Percentiles rank a stretch among this genome's conserved stretches.
Evolutionary conservation across 37 sponge, comb jelly and placozoan genomes (phyloP).

Genomic region (Halisarca cf. caerulea): DNA sequence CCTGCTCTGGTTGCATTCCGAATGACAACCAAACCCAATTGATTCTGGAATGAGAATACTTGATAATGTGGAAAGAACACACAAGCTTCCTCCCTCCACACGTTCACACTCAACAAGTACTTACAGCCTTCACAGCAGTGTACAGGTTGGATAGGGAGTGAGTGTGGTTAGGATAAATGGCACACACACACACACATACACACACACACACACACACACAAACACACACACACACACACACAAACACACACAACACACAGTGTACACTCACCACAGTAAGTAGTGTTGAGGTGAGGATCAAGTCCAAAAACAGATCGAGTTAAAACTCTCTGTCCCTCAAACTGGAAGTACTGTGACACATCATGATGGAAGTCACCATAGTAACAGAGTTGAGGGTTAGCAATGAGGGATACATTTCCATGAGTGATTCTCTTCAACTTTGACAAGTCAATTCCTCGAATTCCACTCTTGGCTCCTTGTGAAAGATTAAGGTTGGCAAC

Average conservation of each 20-base stretch:
- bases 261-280: neutral
- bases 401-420: neutral
- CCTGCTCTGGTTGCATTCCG: neutral
- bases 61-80: no score
- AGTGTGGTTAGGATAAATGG: no score
- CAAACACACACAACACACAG: neutral
- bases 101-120: no score
- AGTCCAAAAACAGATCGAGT: no score
- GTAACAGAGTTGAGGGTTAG: conserved; percentile 17
- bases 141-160: no score
- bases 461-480: neutral
- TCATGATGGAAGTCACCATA: conserved; percentile 3
- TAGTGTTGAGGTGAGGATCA: no score
- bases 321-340: neutral
- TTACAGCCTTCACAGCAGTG: no score
- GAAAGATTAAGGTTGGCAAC: neutral
- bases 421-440: neutral
- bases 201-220: neutral
- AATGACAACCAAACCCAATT: neutral
- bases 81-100: no score
- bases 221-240: conserved; percentile 19
- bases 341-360: neutral
- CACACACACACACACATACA: neutral
- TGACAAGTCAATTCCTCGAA: conserved; percentile 4
- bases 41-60: neutral